A percentile compares a stretch with the other conserved stretches of the same genome.
phyloP scores from a whole-genome alignment of 2,888 invertebrate genomes.

The Mythimna pallens region DNA sequence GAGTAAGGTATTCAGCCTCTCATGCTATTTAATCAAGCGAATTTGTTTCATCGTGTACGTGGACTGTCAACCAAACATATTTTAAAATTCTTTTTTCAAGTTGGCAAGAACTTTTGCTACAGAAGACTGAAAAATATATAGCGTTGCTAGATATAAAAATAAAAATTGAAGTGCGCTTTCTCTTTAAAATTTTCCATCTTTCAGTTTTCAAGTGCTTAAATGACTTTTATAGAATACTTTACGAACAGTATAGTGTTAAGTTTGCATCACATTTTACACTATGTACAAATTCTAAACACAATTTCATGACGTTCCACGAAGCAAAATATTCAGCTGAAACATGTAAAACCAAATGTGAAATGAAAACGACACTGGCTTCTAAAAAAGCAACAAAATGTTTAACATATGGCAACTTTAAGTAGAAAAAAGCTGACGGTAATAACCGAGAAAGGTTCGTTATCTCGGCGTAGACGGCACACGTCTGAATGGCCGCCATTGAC shows the following conservation, averaged over 20 bases:
- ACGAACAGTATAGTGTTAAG: conserved; percentile 14
- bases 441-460: conserved; percentile 87
- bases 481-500: conserved; percentile 82
- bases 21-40: conserved; percentile 73
- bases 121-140: conserved; percentile 4
- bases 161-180: conserved; percentile 7
- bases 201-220: conserved; percentile 34
- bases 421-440: conserved; percentile 80
- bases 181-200: conserved; percentile 10
- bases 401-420: conserved; percentile 50
- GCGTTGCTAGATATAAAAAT: conserved; percentile 15
- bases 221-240: conserved; percentile 38
- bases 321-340: conserved; percentile 8
- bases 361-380: conserved; percentile 40
- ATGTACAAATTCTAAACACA: conserved; percentile 1
- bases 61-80: conserved; percentile 23
- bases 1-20: conserved; percentile 66
- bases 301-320: conserved; percentile 12
- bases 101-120: background rate
- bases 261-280: conserved; percentile 17
- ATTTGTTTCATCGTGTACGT: conserved; percentile 58
- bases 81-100: conserved; percentile 9
- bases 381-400: conserved; percentile 47
- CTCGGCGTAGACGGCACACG: conserved; percentile 82
- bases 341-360: conserved; percentile 17